Percentiles rank a stretch among this genome's conserved stretches.
Conservation (phyloP, 1,140 invertebrate species). For the Drosophila punjabiensis region DNA sequence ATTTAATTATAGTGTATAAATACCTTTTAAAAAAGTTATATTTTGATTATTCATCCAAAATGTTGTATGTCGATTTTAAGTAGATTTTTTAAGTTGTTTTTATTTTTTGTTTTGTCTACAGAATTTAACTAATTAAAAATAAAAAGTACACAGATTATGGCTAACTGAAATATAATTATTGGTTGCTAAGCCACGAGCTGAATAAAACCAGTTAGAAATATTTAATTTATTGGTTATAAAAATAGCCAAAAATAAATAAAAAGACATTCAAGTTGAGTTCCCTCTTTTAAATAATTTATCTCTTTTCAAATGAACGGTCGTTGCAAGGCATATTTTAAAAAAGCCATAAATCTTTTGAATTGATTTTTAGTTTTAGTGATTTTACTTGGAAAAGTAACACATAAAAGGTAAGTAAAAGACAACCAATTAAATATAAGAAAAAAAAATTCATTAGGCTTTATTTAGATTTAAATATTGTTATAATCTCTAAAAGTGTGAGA, state of each 20-base stretch:
- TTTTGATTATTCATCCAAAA: neutral
- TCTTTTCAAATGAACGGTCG: neutral
- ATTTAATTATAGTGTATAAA: no score
- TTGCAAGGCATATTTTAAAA: neutral
- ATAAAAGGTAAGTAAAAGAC: neutral
- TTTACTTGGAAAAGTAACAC: neutral
- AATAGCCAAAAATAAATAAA: neutral
- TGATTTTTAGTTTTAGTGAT: neutral
- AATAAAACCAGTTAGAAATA: neutral
- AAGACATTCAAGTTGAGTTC: neutral
- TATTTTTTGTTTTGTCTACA: neutral
- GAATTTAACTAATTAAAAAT: neutral
- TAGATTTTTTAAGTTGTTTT: neutral
- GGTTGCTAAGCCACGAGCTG: neutral
- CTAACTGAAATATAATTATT: neutral
- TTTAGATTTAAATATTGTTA: neutral
- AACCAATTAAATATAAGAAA: neutral
- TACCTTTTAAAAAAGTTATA: neutral
- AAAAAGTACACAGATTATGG: neutral
- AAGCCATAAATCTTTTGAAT: no score
- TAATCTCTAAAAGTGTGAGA: neutral
- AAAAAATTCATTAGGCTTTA: no score
- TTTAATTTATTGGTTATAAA: neutral
- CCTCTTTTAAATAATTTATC: neutral
- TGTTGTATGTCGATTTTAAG: no score